A percentile compares a stretch with the other conserved stretches of the same genome.
Evolutionary conservation across 2,113 vertebrate species (phyloP).

Genomic region (Phoenicopterus ruber): DNA sequence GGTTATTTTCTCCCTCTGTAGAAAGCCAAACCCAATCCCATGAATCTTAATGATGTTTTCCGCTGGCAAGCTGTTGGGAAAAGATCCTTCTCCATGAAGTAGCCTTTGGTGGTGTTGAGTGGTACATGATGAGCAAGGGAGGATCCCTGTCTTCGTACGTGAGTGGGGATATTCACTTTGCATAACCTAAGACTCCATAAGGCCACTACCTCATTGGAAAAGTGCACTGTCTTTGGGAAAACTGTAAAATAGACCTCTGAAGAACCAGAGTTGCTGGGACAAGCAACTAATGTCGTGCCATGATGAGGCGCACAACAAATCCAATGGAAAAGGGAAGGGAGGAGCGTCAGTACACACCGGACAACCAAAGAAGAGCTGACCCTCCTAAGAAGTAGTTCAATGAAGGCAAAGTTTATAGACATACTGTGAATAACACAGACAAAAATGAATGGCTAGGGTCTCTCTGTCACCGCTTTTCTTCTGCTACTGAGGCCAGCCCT

Average conservation of each 20-base stretch:
- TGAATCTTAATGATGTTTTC: not conserved
- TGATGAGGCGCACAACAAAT: not conserved
- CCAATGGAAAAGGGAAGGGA: rapidly evolving
- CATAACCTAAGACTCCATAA: not conserved
- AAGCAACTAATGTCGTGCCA: rapidly evolving
- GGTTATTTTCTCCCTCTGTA: not conserved
- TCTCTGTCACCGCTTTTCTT: not conserved
- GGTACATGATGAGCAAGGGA: not conserved
- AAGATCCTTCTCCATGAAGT: not conserved
- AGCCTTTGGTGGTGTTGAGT: not conserved
- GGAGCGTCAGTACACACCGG: too few species aligned
- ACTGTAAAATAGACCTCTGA: not conserved
- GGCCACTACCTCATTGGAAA: not conserved
- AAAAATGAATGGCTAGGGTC: not conserved
- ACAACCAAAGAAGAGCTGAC: not conserved
- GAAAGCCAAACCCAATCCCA: not conserved
- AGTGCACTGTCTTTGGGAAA: not conserved
- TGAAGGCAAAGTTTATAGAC: not conserved
- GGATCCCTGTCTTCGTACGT: not conserved
- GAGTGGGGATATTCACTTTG: not conserved
- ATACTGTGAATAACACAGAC: not conserved
- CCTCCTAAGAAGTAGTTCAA: not conserved
- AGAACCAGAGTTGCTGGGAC: not conserved
- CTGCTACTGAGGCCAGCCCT: not conserved
- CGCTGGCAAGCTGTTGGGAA: not conserved